Base-by-base conservation (phyloP, 1,140 invertebrate genomes). In the Trichomalopsis sarcophagae region DNA sequence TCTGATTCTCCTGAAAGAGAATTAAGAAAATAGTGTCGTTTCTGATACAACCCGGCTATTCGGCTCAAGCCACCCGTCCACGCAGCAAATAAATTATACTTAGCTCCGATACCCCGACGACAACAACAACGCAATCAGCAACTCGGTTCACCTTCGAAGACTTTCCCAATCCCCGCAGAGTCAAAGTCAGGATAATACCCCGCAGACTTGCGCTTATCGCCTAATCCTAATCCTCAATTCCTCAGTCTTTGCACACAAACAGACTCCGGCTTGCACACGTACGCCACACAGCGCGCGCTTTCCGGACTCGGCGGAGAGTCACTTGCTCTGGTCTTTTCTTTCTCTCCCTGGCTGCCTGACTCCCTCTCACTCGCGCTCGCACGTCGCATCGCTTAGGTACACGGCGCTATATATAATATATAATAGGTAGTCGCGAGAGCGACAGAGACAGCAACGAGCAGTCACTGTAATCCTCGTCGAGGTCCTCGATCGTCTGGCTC, bases 401-500 rank as follows among this genome's bases (percentile, higher is more conserved):
- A 62, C 55, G 55, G 55, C 55, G 55, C 55, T 62, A 27, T 1
- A 1, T 27, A 27, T 27, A 27, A 27, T 1, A 27, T 1, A 27
- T 27, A 44, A 9, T 44, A 44, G 40, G 47, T 50, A 50, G 47
- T 4, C 17, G 69, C 27, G 71, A n/a, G 17, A 79, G 30, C 33
- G 11, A 79, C 50, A 68, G 62, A 79, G 55, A 79, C 7, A 79
- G 73, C 13, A 44, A 6, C 30, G 2, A 74, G 17, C 44, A 11
- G 13, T 62, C 55, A 6, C 17, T 14, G 55, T 62, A 17, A 5
- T 62, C 62, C 36, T 68, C 74, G n/a, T 78, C 81, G 27, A 27
- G 27, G 5, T 82, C 66, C 30, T 82, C 81, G 73, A 44, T 82
- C 81, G 73, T 66, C 73, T 62, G 55, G 17, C 21, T 82, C 50